Percentiles rank a stretch among this genome's conserved stretches.
These are phyloP conservation scores for Acanthaster planci DNA, from an alignment of 35 echinoderm and acorn worm species.

Conservation along the genomic window DNA sequence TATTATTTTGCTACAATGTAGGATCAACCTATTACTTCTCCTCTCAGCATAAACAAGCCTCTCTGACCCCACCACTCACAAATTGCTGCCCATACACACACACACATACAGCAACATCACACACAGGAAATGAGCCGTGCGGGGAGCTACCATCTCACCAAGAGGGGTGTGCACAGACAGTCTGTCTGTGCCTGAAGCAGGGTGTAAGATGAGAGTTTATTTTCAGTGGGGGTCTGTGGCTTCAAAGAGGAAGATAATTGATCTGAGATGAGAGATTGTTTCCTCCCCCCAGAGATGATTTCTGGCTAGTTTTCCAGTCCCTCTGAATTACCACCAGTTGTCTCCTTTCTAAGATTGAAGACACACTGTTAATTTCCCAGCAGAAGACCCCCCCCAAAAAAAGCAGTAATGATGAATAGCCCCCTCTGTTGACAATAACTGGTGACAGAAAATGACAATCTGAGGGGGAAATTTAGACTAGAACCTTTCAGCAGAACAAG, in stretches of 20 bases:
- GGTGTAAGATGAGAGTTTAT: no score
- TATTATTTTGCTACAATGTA: slow-evolving; percentile 26
- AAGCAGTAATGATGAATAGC: not conserved
- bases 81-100: slow-evolving; percentile 18
- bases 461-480: no score
- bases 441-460: no score
- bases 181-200: no score
- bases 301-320: not conserved
- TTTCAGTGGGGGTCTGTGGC: no score
- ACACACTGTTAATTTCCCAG: slow-evolving; percentile 2
- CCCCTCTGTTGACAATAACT: slow-evolving; percentile 3
- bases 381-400: no score
- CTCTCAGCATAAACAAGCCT: slow-evolving; percentile 20
- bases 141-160: slow-evolving; percentile 6
- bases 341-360: not conserved
- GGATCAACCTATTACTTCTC: slow-evolving; percentile 26
- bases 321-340: not conserved
- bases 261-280: slow-evolving; percentile 11
- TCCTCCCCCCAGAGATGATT: slow-evolving; percentile 5
- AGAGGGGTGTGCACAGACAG: slow-evolving; percentile 10
- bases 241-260: slow-evolving; percentile 4
- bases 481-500: no score
- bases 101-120: not conserved
- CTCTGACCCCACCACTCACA: slow-evolving; percentile 16
- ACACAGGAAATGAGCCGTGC: slow-evolving; percentile 16